phyloP scores from a whole-genome alignment of 2,113 vertebrate species.

The Marcusenius ussheri region DNA sequence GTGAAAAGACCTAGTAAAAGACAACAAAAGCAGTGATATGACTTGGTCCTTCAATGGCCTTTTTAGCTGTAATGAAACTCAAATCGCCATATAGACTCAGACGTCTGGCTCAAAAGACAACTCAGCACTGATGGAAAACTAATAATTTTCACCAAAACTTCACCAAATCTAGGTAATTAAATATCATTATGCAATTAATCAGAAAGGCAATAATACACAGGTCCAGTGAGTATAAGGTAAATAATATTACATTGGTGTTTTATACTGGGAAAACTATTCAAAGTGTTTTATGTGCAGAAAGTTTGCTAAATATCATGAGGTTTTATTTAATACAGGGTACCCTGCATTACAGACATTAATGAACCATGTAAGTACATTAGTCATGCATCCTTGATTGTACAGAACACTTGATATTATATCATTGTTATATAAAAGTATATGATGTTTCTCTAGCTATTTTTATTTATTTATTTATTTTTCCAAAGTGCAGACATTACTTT shows the following conservation, averaged over 20 bases:
- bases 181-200: not conserved
- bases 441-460: not conserved
- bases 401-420: not conserved
- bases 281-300: not conserved
- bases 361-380: not conserved
- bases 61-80: not conserved
- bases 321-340: not conserved
- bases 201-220: not conserved
- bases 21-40: not conserved
- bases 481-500: not conserved
- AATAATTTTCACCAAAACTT: not conserved
- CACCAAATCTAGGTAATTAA: not conserved
- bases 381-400: not conserved
- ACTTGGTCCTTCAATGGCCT: not conserved
- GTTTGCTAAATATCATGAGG: not conserved
- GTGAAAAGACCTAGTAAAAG: conserved; percentile 79
- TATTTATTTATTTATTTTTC: not conserved
- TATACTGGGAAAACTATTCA: not conserved
- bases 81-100: not conserved
- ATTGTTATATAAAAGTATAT: not conserved
- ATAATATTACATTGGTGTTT: not conserved
- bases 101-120: not conserved
- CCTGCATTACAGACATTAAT: not conserved
- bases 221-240: not conserved
- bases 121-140: not conserved